A percentile compares a stretch with the other conserved stretches of the same genome.
phyloP scores from a whole-genome alignment of 2,113 vertebrate genomes.

The Equus quagga region DNA sequence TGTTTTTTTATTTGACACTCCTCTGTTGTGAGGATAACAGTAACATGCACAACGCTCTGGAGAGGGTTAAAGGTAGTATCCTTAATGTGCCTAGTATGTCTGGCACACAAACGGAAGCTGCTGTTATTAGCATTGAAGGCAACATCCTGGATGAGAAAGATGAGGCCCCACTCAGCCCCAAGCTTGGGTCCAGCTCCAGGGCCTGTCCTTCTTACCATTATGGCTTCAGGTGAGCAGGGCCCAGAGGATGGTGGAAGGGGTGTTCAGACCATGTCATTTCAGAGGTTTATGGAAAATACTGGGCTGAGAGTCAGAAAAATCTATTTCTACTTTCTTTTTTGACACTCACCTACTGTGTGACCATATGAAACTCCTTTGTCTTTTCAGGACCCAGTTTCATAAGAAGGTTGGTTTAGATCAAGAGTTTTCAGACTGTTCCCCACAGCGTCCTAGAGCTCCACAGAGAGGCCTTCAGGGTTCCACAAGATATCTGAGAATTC shows the following conservation, averaged over 20 bases:
- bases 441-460: background rate
- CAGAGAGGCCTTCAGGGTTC: background rate
- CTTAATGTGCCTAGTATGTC: background rate
- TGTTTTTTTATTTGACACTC: background rate
- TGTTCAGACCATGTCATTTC: background rate
- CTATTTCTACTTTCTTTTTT: background rate
- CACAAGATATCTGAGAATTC: background rate
- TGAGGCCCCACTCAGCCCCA: background rate
- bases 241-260: rapidly evolving
- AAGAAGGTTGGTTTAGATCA: background rate
- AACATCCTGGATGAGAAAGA: background rate
- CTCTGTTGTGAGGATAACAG: background rate
- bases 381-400: background rate
- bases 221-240: background rate
- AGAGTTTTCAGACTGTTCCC: background rate
- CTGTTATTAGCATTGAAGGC: background rate
- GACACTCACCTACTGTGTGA: background rate
- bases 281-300: background rate
- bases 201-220: background rate
- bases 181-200: background rate
- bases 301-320: background rate
- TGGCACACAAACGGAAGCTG: background rate
- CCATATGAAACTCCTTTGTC: background rate
- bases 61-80: background rate
- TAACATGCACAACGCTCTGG: background rate